Evolutionary conservation across 2,888 invertebrate species (phyloP).

Genomic region (Sabatieria punctata): DNA sequence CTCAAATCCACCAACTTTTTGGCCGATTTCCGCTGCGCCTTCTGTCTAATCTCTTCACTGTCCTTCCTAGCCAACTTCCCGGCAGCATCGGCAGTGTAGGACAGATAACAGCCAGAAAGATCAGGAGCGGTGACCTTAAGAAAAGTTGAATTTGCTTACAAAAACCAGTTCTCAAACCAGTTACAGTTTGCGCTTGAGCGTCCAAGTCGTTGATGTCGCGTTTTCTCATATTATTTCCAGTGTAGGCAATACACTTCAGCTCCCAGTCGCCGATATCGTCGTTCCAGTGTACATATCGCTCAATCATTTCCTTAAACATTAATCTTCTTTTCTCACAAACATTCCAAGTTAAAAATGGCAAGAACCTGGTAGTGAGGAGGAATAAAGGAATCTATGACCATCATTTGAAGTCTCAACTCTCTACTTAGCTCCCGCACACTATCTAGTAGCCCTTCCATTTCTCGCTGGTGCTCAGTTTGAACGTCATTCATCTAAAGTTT

Average conservation of each 20-base stretch:
- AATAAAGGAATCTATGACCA: conserved; percentile 78
- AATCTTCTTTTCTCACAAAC: conserved; percentile 1
- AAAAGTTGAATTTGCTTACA: background rate
- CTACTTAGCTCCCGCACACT: conserved; percentile 71
- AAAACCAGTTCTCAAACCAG: background rate
- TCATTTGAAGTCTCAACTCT: conserved; percentile 72
- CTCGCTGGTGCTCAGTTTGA: conserved; percentile 82
- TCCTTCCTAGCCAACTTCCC: background rate
- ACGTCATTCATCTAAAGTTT: conserved; percentile 42
- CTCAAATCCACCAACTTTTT: background rate
- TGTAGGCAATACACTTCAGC: conserved; percentile 88
- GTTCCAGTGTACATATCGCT: conserved; percentile 84
- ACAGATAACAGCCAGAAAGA: conserved; percentile 3
- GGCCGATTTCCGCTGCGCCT: background rate
- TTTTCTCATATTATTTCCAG: conserved; percentile 87
- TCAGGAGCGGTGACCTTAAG: conserved; percentile 1
- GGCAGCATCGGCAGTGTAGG: conserved; percentile 1
- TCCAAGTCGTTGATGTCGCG: background rate
- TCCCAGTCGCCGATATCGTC: conserved; percentile 98
- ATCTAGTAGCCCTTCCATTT: conserved; percentile 87
- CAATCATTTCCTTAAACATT: conserved; percentile 58
- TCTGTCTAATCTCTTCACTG: background rate
- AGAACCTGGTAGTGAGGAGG: conserved; percentile 73
- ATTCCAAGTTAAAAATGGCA: too few species aligned
- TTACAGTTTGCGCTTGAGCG: background rate